These are phyloP conservation scores for Drosophila ananassae DNA, from an alignment of 1,140 invertebrate genomes.

Conservation along the genomic window DNA sequence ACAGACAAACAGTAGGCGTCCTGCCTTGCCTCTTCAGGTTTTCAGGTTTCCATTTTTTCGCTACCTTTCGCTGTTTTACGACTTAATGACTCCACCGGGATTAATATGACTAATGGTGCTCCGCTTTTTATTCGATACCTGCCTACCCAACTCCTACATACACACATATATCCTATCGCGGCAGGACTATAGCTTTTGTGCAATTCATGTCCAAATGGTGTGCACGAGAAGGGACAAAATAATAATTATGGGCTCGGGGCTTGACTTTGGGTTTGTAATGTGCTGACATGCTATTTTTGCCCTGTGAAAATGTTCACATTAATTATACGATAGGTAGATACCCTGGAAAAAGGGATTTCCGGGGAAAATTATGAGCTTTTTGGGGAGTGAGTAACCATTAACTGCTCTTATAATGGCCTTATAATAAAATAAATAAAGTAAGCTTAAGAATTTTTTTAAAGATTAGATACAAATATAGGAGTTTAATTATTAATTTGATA, in stretches of 20 bases:
- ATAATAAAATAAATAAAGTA: neutral
- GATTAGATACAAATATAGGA: neutral
- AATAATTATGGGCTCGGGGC: constrained; percentile 67
- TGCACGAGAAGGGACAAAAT: constrained; percentile 23
- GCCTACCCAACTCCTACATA: constrained; percentile 7
- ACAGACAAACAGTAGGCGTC: constrained; percentile 33
- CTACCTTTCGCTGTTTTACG: constrained; percentile 76
- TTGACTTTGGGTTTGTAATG: constrained; percentile 45
- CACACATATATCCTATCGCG: neutral
- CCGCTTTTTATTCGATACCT: constrained; percentile 70
- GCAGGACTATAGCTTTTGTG: constrained; percentile 53
- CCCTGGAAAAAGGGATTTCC: neutral
- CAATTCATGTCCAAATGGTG: constrained; percentile 68
- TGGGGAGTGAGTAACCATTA: neutral
- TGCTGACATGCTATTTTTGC: constrained; percentile 73
- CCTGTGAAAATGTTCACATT: neutral
- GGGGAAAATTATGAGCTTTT: neutral
- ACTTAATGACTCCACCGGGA: constrained; percentile 83
- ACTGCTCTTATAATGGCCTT: too few species aligned
- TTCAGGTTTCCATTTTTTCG: constrained; percentile 14
- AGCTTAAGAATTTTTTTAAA: neutral
- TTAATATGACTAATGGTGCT: constrained; percentile 81
- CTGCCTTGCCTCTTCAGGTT: neutral
- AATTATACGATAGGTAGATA: constrained; percentile 11
- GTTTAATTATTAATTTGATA: too few species aligned